A percentile compares a stretch with the other conserved stretches of the same genome.
These are phyloP conservation scores for Automeris io DNA, from an alignment of 2,888 invertebrate species.

Conservation along the genomic window DNA sequence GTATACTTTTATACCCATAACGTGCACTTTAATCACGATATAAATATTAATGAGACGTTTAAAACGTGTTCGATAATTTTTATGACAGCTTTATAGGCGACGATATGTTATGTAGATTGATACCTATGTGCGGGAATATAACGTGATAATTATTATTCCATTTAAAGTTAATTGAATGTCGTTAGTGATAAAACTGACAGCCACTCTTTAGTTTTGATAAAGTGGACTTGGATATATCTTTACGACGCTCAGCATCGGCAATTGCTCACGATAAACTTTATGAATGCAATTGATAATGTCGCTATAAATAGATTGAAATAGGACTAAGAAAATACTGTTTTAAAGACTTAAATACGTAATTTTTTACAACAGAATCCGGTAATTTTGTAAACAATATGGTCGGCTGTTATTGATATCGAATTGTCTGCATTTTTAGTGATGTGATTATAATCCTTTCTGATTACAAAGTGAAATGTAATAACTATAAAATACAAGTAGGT, in stretches of 20 bases:
- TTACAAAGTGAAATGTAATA: too few relatives aligned
- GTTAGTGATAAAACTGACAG: conserved; percentile 1
- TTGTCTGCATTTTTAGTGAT: too few relatives aligned
- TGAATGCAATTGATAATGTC: not conserved
- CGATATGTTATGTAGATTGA: not conserved
- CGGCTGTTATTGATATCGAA: too few relatives aligned
- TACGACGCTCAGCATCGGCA: not conserved
- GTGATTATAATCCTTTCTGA: too few relatives aligned
- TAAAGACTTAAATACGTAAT: not conserved
- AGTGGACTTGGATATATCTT: not conserved
- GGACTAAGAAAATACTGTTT: not conserved
- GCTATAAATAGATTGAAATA: not conserved
- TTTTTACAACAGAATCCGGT: too few relatives aligned
- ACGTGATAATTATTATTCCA: not conserved
- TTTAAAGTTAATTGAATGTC: conserved; percentile 1
- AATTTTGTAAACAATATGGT: too few relatives aligned
- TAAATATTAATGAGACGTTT: not conserved
- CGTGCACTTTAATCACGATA: not conserved
- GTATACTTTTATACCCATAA: too few relatives aligned
- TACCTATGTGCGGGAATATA: not conserved
- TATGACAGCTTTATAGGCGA: not conserved
- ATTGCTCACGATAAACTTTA: not conserved
- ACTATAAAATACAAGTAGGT: too few relatives aligned
- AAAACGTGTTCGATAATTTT: not conserved
- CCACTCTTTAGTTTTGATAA: not conserved